Evolutionary conservation across 2,797 vertebrate genomes (phyloP).

Genomic region (Myotis findleyi): DNA sequence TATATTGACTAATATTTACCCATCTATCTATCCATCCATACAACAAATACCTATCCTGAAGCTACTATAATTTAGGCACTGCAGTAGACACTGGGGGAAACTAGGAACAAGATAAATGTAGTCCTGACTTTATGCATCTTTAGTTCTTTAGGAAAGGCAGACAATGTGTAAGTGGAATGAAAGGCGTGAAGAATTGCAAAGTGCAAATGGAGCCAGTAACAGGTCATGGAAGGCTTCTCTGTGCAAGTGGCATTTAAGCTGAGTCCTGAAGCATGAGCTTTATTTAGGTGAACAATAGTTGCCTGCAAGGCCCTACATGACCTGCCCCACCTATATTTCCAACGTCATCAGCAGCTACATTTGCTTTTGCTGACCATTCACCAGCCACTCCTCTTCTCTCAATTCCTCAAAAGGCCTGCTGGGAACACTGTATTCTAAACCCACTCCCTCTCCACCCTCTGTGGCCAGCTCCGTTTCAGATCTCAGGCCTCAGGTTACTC

Average conservation of each 20-base stretch:
- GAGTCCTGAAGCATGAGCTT: not conserved
- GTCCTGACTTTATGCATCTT: not conserved
- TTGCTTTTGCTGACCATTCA: not conserved
- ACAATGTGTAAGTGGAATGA: not conserved
- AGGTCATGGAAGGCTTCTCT: not conserved
- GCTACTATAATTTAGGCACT: not conserved
- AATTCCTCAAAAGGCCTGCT: not conserved
- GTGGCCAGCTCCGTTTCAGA: not conserved
- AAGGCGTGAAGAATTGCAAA: not conserved
- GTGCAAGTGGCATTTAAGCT: not conserved
- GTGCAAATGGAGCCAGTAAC: not conserved
- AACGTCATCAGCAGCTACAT: not conserved
- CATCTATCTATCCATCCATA: not conserved
- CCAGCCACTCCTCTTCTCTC: not conserved
- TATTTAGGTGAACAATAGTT: too few relatives aligned
- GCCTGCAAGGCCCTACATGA: accelerated
- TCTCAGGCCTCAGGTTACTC: not conserved
- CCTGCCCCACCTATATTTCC: not conserved
- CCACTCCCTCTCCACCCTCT: not conserved
- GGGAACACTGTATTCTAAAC: not conserved
- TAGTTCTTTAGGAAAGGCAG: not conserved
- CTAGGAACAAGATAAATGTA: not conserved
- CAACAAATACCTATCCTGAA: not conserved
- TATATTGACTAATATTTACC: not conserved
- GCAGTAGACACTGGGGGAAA: too few relatives aligned